Base-by-base conservation (phyloP, 1,140 invertebrate genomes). In the Dinothrombium tinctorium region DNA sequence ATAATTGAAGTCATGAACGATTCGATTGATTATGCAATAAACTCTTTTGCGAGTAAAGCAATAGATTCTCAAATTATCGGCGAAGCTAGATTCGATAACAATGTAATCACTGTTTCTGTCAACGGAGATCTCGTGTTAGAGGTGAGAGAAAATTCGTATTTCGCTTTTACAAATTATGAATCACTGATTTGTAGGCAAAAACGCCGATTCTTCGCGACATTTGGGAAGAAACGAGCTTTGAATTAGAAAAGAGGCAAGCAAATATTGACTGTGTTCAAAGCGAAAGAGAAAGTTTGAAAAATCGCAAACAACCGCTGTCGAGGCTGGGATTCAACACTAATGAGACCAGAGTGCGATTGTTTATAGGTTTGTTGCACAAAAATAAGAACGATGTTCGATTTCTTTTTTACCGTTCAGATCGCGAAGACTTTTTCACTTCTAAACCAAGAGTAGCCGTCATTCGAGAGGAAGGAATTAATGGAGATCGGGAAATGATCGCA, bases 401-500 rank as follows among this genome's bases (percentile, higher is more conserved):
- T 21, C 23, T 36, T 21, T 21, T 8, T 11, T 36, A 5, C 3
- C 23, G 9, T 2, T 11, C 28, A 36, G 33, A 9, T 1, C 15
- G 12, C 12, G 33, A 36, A 22, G 19, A 43, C 22, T 28, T 39
- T 14, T 33, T 33, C 23, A 43, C 45, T 45, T 39, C 57, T 50
- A 56, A 62, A 17, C 63, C 77, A 7, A 66, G 61, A 44, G 82
- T 95, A 1, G 89, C 86, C 8, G 80, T 96, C 0, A 62, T 96
- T 23, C 63, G 90, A 33, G 90, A 98, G 63, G 90, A 98, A 72
- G 90, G 90, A 47, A 78, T 72, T 23, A 98, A 98, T 56, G 87
- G 89, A 28, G 90, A 96, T 55, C 63, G 89, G 40, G 90, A 96
- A 66, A 95, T 98, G 89, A 76, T 78, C 8, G 82, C 83, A n/a